These are phyloP conservation scores for Synergus umbraculus DNA, from an alignment of 2,888 invertebrate species.

Conservation along the genomic window DNA sequence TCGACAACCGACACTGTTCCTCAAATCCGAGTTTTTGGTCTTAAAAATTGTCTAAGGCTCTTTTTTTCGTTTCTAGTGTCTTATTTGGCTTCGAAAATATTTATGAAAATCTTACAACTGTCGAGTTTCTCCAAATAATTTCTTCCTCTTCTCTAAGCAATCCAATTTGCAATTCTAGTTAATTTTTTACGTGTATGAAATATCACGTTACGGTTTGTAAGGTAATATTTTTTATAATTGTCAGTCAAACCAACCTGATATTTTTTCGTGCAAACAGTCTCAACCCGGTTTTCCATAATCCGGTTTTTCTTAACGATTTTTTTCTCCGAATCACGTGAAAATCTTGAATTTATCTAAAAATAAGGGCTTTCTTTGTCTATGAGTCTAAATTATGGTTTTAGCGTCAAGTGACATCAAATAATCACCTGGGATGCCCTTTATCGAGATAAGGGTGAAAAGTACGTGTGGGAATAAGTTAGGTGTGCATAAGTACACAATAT, in stretches of 20 bases:
- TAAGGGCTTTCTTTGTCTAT: background rate
- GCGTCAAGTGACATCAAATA: background rate
- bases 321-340: background rate
- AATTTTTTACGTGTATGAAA: too few species aligned
- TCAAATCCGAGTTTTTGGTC: background rate
- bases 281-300: background rate
- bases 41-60: background rate
- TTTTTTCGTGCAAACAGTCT: background rate
- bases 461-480: constrained; percentile 27
- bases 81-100: background rate
- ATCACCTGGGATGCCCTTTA: constrained; percentile 1
- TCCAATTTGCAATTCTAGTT: too few species aligned
- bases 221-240: too few species aligned
- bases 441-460: background rate
- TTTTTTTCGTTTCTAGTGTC: background rate
- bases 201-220: too few species aligned
- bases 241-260: background rate
- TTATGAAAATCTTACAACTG: background rate
- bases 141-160: background rate
- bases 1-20: background rate
- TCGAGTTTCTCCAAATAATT: background rate
- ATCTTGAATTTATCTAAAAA: background rate
- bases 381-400: background rate
- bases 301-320: background rate
- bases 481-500: background rate